Evolutionary conservation across 2,797 vertebrate genomes (phyloP).

Genomic region (Phataginus tricuspis): DNA sequence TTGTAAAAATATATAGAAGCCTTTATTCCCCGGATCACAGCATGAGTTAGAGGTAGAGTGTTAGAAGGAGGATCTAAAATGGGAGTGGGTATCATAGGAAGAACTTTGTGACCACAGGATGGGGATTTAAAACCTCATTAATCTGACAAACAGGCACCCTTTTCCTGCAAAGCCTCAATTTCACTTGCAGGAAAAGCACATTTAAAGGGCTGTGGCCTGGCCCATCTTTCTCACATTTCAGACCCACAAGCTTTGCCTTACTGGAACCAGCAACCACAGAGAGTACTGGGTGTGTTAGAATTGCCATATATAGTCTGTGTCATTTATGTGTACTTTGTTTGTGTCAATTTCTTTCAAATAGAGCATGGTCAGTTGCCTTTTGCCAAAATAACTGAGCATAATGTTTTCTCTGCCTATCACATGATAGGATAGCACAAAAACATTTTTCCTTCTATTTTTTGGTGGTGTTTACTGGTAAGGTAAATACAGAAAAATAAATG

Average conservation of each 20-base stretch:
- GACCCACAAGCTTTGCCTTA: not conserved
- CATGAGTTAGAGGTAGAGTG: not conserved
- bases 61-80: not conserved
- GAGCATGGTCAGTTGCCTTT: not conserved
- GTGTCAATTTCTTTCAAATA: slow-evolving; percentile 38
- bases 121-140: slow-evolving; percentile 19
- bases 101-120: not conserved
- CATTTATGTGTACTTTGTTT: slow-evolving; percentile 60
- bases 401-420: not conserved
- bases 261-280: slow-evolving; percentile 17
- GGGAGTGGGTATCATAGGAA: not conserved
- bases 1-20: not conserved
- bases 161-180: slow-evolving; percentile 44
- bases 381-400: slow-evolving; percentile 42
- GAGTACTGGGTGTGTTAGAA: slow-evolving; percentile 32
- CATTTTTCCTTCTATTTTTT: not conserved
- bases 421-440: not conserved
- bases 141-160: slow-evolving; percentile 1
- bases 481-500: not conserved
- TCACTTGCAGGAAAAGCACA: not conserved
- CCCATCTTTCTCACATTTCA: slow-evolving; percentile 48
- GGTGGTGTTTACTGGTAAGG: not conserved
- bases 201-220: slow-evolving; percentile 27
- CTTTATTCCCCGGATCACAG: not conserved
- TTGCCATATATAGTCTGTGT: slow-evolving; percentile 55